These are phyloP conservation scores for Drosophila barbarae DNA, from an alignment of 2,888 invertebrate species.

Conservation along the genomic window DNA sequence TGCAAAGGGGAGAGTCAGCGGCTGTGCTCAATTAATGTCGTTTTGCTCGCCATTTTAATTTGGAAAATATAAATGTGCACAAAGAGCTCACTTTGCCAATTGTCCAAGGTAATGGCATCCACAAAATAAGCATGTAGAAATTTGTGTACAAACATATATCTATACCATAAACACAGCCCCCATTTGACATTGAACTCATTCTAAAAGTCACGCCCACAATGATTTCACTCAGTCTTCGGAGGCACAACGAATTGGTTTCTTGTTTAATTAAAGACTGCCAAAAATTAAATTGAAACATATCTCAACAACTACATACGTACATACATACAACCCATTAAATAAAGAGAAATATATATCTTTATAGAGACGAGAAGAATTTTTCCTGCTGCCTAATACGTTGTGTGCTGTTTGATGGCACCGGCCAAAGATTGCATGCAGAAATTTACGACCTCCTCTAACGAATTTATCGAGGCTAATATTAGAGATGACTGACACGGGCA, in stretches of 20 bases:
- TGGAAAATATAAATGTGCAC: slow-evolving; percentile 10
- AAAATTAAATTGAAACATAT: slow-evolving; percentile 31
- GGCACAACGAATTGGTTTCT: slow-evolving; percentile 11
- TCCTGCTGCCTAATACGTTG: slow-evolving; percentile 9
- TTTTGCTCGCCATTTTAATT: slow-evolving; percentile 48
- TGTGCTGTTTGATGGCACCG: slow-evolving; percentile 10
- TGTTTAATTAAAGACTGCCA: slow-evolving; percentile 35
- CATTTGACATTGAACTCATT: slow-evolving; percentile 35
- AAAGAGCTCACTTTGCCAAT: slow-evolving; percentile 17
- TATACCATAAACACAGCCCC: slow-evolving; percentile 11
- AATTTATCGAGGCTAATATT: slow-evolving; percentile 60
- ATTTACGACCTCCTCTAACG: slow-evolving; percentile 49
- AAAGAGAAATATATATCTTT: not conserved
- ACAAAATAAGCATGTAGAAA: slow-evolving; percentile 7
- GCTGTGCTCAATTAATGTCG: slow-evolving; percentile 65
- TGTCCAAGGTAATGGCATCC: slow-evolving; percentile 23
- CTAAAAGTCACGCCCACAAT: slow-evolving; percentile 29
- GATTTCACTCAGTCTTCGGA: not conserved
- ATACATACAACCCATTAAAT: slow-evolving; percentile 8
- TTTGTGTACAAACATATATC: not conserved
- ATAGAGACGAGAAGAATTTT: slow-evolving; percentile 21
- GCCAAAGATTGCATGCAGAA: slow-evolving; percentile 22
- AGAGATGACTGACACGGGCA: slow-evolving; percentile 46
- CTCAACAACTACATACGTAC: not conserved
- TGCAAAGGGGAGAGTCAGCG: slow-evolving; percentile 49